These are phyloP conservation scores for Menidia menidia DNA, from an alignment of 2,797 vertebrate species.

Conservation along the genomic window DNA sequence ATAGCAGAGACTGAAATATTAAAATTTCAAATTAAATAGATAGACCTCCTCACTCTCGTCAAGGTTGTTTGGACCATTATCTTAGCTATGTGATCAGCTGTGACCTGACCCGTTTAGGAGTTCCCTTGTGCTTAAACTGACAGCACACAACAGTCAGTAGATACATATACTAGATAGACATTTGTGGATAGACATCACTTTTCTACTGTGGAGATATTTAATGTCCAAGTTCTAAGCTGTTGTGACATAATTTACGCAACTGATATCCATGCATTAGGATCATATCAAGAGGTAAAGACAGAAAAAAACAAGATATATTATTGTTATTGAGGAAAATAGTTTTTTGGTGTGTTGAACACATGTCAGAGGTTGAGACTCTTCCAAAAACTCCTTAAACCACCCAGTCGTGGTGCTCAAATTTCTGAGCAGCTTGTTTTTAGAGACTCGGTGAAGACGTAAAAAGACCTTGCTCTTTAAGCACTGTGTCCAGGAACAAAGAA, in stretches of 20 bases:
- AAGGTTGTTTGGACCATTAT: conserved; percentile 87
- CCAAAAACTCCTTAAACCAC: conserved; percentile 18
- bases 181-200: conserved; percentile 10
- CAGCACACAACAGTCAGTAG: conserved; percentile 20
- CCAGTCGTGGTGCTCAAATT: conserved; percentile 44
- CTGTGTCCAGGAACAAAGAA: conserved; percentile 71
- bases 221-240: conserved; percentile 35
- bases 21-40: conserved; percentile 87
- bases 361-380: conserved; percentile 47
- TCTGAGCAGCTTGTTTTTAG: conserved; percentile 70
- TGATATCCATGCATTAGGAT: conserved; percentile 31
- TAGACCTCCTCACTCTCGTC: conserved; percentile 81
- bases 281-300: conserved; percentile 13
- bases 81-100: conserved; percentile 80
- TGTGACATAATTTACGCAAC: conserved; percentile 24
- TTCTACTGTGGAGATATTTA: conserved; percentile 25
- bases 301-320: neutral
- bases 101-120: conserved; percentile 77
- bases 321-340: neutral
- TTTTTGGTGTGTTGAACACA: conserved; percentile 26
- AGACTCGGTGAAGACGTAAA: conserved; percentile 67
- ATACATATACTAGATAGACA: conserved; percentile 27
- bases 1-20: conserved; percentile 85
- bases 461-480: conserved; percentile 69
- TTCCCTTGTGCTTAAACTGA: conserved; percentile 66